Evolutionary conservation across 2,888 invertebrate genomes (phyloP), one percentile per base, ranked within the genome.

Genomic region (Epinotia bilunana): DNA sequence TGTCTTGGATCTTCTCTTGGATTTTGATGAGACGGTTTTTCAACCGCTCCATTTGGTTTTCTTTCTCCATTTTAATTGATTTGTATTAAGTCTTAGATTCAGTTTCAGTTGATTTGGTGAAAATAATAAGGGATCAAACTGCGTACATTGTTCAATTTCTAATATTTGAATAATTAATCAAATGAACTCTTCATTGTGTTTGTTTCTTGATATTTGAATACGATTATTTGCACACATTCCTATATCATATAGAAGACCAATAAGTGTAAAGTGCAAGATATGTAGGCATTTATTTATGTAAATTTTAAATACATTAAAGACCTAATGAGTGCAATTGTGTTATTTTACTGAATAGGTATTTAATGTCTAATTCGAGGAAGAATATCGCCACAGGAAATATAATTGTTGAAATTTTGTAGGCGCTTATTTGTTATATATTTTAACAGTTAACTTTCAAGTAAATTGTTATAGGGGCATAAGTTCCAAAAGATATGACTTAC

Each of bases 1-100:
- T 84, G 61, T 92, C 90, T 64, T 94, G 93, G 0, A 94, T 86
- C 76, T 91, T 94, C 18, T 82, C 93, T 73, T 94, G 94, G 43
- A 94, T 83, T 79, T 85, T 90, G 33, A 88, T 84, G 0, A 94
- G 79, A 0, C 87, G 85, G 67, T 86, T 87, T 78, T 91, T 94
- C 0, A 94, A 77, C 13, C 84, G 83, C 0, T 90, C 89, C 82
- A 94, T 89, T 82, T 89, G 92, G 43, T 90, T 91, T 3, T 91
- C 89, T 74, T 85, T 87, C 11, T 88, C 91, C 33, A 87, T 79
- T 28, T 69, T 11, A 58, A 58, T 43, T 23, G 3, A n/a, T 3
- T 60, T 46, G 18, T 16, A 3, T 28, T 16, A 0, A 7, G 28
- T 53, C 12, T 65, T 64, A 16, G 11, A 2, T 53, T n/a, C n/a